Evolutionary conservation across 2,797 vertebrate species (phyloP).

Genomic region (Meda fulgida): DNA sequence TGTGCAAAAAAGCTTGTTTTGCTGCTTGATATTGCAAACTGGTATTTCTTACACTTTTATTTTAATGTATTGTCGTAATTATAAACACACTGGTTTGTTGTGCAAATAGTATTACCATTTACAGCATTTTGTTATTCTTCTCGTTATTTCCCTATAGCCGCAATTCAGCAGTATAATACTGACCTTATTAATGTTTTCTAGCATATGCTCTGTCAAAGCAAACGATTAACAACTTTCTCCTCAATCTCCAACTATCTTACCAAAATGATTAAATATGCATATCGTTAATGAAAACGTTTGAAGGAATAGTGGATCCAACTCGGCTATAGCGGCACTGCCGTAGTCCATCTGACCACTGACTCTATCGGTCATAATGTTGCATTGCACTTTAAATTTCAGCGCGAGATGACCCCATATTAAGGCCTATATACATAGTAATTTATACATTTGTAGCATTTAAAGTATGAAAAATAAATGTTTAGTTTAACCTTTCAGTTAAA

Average conservation of each 20-base stretch:
- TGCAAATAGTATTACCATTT: too few relatives aligned
- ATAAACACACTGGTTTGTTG: too few relatives aligned
- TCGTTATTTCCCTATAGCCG: too few relatives aligned
- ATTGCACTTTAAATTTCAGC: neutral
- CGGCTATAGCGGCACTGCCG: neutral
- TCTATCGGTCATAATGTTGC: conserved; percentile 6
- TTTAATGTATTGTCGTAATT: too few relatives aligned
- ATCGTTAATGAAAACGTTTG: too few relatives aligned
- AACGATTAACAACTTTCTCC: neutral
- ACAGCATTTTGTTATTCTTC: too few relatives aligned
- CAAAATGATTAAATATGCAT: neutral
- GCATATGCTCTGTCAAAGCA: neutral
- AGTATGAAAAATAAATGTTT: too few relatives aligned
- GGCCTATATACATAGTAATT: neutral
- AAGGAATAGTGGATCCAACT: neutral
- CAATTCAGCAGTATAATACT: too few relatives aligned
- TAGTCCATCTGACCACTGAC: neutral
- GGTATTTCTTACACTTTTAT: too few relatives aligned
- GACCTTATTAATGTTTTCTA: neutral
- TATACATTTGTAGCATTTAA: neutral
- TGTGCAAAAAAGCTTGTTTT: too few relatives aligned
- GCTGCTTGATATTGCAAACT: too few relatives aligned
- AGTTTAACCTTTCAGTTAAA: neutral
- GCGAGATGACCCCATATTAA: neutral
- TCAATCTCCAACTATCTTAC: neutral